These are phyloP conservation scores for Ibidorhyncha struthersii DNA, from an alignment of 2,113 vertebrate genomes.

Conservation along the genomic window DNA sequence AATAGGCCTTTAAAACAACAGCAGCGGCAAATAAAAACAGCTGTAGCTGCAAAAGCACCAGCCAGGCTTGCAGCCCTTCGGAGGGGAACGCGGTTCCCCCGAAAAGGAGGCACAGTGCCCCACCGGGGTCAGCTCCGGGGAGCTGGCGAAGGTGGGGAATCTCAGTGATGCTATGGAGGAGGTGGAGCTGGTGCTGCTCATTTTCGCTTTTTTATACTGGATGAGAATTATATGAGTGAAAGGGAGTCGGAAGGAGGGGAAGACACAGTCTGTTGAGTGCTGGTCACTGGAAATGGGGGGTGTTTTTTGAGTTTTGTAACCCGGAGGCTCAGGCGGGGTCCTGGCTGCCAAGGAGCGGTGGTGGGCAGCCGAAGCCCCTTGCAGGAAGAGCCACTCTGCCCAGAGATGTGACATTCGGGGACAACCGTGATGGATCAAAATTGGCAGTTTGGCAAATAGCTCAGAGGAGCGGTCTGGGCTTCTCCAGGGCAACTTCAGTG, in stretches of 20 bases:
- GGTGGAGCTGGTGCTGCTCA: not conserved
- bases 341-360: not conserved
- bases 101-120: not conserved
- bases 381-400: not conserved
- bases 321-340: not conserved
- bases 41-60: constrained; percentile 59
- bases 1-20: constrained; percentile 78
- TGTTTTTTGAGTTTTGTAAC: fast-evolving
- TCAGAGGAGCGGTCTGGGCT: not conserved
- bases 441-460: fast-evolving
- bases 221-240: fast-evolving
- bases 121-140: fast-evolving
- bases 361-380: not conserved
- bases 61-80: not conserved
- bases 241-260: not conserved
- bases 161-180: fast-evolving
- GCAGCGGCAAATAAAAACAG: constrained; percentile 69
- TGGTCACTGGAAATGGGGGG: not conserved
- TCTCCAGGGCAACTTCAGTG: not conserved
- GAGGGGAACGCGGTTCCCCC: not conserved
- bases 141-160: not conserved
- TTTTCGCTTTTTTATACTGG: not conserved
- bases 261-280: not conserved
- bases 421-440: fast-evolving
- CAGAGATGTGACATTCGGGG: not conserved